phyloP scores from a whole-genome alignment of 2,888 invertebrate species.

The Danaus chrysippus region DNA sequence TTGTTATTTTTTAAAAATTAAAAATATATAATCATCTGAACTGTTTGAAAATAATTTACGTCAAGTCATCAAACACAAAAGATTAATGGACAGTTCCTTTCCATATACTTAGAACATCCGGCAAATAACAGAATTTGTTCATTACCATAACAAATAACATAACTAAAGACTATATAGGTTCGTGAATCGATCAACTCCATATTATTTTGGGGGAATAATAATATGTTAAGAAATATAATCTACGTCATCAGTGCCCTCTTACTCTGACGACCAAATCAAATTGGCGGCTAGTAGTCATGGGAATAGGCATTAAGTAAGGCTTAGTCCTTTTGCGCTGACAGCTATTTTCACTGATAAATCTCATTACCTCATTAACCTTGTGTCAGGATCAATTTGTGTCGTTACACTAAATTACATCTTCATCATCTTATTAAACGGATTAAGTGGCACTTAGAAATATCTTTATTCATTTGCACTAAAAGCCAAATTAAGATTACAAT shows the following conservation, averaged over 20 bases:
- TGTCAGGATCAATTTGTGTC: too few species aligned
- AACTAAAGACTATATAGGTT: too few species aligned
- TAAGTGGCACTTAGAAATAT: constrained; percentile 12
- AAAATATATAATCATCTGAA: background rate
- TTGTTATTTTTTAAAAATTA: background rate
- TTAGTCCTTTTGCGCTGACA: constrained; percentile 24
- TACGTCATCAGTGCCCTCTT: constrained; percentile 2
- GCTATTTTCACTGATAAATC: constrained; percentile 28
- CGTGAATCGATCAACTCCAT: background rate
- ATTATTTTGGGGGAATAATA: background rate
- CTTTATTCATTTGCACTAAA: background rate
- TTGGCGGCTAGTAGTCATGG: constrained; percentile 10
- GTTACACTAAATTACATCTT: too few species aligned
- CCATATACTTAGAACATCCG: background rate
- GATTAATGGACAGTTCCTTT: background rate
- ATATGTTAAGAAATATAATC: constrained; percentile 9
- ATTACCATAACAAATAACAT: background rate
- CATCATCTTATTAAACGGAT: too few species aligned
- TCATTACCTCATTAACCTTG: constrained; percentile 26
- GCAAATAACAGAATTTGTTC: background rate
- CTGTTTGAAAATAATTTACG: background rate
- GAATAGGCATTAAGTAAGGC: constrained; percentile 16
- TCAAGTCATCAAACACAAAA: background rate
- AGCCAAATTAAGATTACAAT: too few species aligned
- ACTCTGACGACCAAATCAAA: constrained; percentile 1